Percentiles rank a stretch among this genome's conserved stretches.
Evolutionary conservation across 2,888 invertebrate species (phyloP).

Genomic region (Drosophila koepferae): DNA sequence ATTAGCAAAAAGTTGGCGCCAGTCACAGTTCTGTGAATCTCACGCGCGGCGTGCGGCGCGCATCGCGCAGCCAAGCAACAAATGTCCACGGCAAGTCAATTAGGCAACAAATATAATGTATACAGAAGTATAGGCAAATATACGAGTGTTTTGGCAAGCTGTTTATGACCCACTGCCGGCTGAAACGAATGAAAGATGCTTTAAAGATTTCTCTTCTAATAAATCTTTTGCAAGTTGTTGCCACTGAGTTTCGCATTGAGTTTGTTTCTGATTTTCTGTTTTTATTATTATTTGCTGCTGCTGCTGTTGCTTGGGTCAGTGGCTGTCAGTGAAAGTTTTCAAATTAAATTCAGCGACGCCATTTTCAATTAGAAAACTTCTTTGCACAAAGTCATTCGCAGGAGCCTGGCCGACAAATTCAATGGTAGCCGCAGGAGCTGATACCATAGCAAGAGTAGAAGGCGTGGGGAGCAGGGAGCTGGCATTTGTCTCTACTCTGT

Average conservation of each 20-base stretch:
- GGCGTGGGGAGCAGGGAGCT: not conserved
- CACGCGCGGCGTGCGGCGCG: slow-evolving; percentile 7
- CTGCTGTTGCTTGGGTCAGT: slow-evolving; percentile 48
- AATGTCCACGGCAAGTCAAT: slow-evolving; percentile 67
- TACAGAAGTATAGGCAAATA: slow-evolving; percentile 33
- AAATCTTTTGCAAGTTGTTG: slow-evolving; percentile 62
- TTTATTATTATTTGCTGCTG: not conserved
- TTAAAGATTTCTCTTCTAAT: slow-evolving; percentile 28
- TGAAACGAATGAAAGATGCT: not conserved
- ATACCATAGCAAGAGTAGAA: not conserved
- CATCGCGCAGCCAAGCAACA: slow-evolving; percentile 55
- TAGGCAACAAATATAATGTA: slow-evolving; percentile 61
- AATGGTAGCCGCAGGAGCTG: slow-evolving; percentile 35
- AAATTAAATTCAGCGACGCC: slow-evolving; percentile 80
- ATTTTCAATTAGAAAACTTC: slow-evolving; percentile 80
- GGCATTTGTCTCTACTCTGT: slow-evolving; percentile 26
- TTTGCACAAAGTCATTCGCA: slow-evolving; percentile 62
- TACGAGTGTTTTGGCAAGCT: slow-evolving; percentile 26
- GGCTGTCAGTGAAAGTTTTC: slow-evolving; percentile 78
- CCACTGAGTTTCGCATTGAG: slow-evolving; percentile 12
- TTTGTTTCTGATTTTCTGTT: not conserved
- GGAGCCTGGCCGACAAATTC: slow-evolving; percentile 43
- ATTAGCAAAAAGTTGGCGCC: slow-evolving; percentile 51
- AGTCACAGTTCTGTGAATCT: slow-evolving; percentile 29
- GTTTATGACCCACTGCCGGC: slow-evolving; percentile 40